Percentiles rank a stretch among this genome's conserved stretches.
Conservation (phyloP, 2,888 invertebrate genomes). For the Dasypogon diadema region DNA sequence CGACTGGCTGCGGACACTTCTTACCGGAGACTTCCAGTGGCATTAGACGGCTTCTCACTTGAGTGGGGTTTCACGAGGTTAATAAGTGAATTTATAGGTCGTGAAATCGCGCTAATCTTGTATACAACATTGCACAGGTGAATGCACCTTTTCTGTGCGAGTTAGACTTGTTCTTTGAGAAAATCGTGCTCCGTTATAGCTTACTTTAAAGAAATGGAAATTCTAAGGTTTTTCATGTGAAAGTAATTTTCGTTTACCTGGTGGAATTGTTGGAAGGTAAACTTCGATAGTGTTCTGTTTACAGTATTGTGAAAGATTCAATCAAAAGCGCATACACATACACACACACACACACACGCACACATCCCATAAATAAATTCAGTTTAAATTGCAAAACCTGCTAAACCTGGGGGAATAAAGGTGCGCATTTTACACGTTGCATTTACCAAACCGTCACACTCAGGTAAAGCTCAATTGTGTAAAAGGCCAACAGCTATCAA, state of each 20-base stretch:
- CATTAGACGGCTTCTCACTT: neutral
- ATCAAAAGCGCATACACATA: neutral
- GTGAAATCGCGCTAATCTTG: neutral
- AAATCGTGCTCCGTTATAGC: neutral
- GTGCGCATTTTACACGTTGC: conserved; percentile 5
- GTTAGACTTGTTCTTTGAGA: conserved; percentile 12
- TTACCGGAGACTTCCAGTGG: neutral
- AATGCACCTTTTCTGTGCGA: conserved; percentile 24
- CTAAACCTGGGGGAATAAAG: neutral
- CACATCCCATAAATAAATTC: too few relatives aligned
- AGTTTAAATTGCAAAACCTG: neutral
- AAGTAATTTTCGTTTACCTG: neutral
- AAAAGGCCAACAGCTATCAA: conserved; percentile 34
- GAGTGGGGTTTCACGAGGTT: conserved; percentile 10
- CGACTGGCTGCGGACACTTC: neutral
- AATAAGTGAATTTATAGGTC: conserved; percentile 36
- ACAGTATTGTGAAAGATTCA: neutral
- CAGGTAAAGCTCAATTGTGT: neutral
- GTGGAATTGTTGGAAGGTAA: neutral
- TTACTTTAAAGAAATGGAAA: conserved; percentile 7
- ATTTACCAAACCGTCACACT: too few relatives aligned
- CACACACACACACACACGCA: too few relatives aligned
- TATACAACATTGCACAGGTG: neutral
- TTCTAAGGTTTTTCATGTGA: conserved; percentile 14
- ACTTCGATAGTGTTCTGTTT: neutral